These are phyloP conservation scores for Papilio elwesi DNA, from an alignment of 2,888 invertebrate genomes.

Conservation along the genomic window DNA sequence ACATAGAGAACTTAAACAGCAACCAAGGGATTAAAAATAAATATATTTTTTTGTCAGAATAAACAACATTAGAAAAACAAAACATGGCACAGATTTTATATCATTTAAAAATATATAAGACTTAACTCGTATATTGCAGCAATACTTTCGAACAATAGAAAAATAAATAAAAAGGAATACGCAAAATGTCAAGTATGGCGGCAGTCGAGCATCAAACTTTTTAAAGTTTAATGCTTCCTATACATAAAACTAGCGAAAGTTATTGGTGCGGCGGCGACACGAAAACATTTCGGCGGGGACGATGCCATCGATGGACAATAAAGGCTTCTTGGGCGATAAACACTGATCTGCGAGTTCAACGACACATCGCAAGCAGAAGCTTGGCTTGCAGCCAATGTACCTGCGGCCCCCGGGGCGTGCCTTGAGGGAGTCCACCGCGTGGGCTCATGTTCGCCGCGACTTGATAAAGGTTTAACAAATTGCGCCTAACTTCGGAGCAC, in stretches of 20 bases:
- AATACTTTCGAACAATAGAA: conserved; percentile 33
- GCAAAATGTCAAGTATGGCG: conserved; percentile 27
- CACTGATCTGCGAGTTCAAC: conserved; percentile 83
- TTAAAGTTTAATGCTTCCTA: conserved; percentile 81
- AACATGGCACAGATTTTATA: neutral
- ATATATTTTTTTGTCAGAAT: no score
- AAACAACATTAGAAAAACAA: neutral
- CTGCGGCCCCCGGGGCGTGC: conserved; percentile 55
- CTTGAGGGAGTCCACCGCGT: conserved; percentile 26
- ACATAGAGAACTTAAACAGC: no score
- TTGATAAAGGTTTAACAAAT: conserved; percentile 81
- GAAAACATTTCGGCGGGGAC: conserved; percentile 71
- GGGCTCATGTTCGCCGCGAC: conserved; percentile 48
- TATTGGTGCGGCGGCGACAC: conserved; percentile 78
- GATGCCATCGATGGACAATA: conserved; percentile 80
- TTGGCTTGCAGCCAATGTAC: conserved; percentile 80
- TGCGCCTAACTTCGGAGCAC: conserved; percentile 75
- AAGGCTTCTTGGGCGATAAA: conserved; percentile 84
- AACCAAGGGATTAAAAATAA: neutral
- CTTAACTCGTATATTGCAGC: conserved; percentile 3
- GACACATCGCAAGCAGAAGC: conserved; percentile 82
- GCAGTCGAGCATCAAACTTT: conserved; percentile 68
- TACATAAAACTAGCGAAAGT: conserved; percentile 82
- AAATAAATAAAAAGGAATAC: conserved; percentile 13
- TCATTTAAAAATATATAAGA: conserved; percentile 4